Percentiles rank a stretch among this genome's conserved stretches.
These are phyloP conservation scores for Plutella xylostella DNA, from an alignment of 2,888 invertebrate genomes.

Conservation along the genomic window DNA sequence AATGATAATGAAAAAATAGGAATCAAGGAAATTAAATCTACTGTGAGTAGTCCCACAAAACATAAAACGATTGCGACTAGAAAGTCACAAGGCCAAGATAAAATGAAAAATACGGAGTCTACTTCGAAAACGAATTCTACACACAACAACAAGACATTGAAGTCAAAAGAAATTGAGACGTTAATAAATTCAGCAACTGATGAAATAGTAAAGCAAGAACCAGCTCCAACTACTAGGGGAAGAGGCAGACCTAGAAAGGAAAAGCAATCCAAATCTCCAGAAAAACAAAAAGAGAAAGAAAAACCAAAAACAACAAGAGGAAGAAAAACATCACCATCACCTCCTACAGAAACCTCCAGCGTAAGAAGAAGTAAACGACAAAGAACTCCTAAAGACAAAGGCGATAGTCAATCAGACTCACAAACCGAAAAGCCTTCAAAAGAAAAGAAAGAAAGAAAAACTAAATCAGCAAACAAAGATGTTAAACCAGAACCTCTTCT, in stretches of 20 bases:
- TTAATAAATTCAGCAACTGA: conserved; percentile 4
- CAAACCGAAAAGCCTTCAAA: neutral
- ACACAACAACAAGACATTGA: too few species aligned
- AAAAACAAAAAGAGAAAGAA: neutral
- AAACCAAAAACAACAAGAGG: neutral
- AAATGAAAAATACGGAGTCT: too few species aligned
- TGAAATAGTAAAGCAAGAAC: neutral
- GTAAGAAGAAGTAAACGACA: conserved; percentile 41
- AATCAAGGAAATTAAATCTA: too few species aligned
- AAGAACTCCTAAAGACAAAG: conserved; percentile 24
- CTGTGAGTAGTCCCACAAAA: too few species aligned
- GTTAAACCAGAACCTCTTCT: neutral
- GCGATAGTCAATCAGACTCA: conserved; percentile 14
- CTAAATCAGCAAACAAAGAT: neutral
- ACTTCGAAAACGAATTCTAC: too few species aligned
- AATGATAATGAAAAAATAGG: conserved; percentile 1
- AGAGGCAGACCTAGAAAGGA: conserved; percentile 1
- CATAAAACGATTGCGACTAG: too few species aligned
- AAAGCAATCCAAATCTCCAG: conserved; percentile 7
- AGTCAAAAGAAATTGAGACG: too few species aligned
- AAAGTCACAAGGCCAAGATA: too few species aligned
- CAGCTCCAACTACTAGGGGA: neutral
- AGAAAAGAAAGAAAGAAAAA: conserved; percentile 6
- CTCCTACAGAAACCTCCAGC: conserved; percentile 15
- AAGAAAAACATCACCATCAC: neutral